Conservation (phyloP, 2,888 invertebrate genomes). For the Tuta absoluta region DNA sequence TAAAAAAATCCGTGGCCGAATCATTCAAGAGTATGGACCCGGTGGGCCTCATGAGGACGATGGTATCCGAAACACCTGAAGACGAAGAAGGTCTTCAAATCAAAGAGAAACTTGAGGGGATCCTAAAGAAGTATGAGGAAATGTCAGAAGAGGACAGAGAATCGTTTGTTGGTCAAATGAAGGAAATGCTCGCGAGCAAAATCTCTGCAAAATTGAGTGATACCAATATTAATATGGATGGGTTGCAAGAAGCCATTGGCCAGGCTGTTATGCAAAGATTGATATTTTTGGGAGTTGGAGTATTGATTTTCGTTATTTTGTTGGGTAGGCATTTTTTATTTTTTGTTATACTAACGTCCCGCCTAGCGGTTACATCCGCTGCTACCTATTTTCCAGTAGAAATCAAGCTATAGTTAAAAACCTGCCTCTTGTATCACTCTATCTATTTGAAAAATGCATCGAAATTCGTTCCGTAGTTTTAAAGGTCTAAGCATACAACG, state of each 20-base stretch:
- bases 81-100: constrained; percentile 60
- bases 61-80: constrained; percentile 53
- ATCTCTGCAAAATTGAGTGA: constrained; percentile 55
- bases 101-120: constrained; percentile 53
- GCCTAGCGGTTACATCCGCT: no score
- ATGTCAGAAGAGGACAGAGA: constrained; percentile 60
- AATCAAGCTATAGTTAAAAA: no score
- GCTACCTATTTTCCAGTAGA: no score
- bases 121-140: constrained; percentile 53
- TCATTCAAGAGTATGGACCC: constrained; percentile 65
- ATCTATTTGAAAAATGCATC: no score
- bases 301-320: constrained; percentile 56
- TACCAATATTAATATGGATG: constrained; percentile 50
- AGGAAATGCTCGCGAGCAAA: constrained; percentile 57
- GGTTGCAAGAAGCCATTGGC: constrained; percentile 57
- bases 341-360: neutral
- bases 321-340: constrained; percentile 49
- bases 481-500: no score
- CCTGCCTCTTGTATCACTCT: no score
- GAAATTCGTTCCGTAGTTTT: no score
- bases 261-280: constrained; percentile 55
- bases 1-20: constrained; percentile 59
- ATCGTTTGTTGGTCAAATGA: constrained; percentile 59
- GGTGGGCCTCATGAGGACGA: constrained; percentile 57
- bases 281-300: constrained; percentile 51